Evolutionary conservation across 2,888 invertebrate genomes (phyloP), one percentile per base, ranked within the genome.

Genomic region (Orthosia incerta): DNA sequence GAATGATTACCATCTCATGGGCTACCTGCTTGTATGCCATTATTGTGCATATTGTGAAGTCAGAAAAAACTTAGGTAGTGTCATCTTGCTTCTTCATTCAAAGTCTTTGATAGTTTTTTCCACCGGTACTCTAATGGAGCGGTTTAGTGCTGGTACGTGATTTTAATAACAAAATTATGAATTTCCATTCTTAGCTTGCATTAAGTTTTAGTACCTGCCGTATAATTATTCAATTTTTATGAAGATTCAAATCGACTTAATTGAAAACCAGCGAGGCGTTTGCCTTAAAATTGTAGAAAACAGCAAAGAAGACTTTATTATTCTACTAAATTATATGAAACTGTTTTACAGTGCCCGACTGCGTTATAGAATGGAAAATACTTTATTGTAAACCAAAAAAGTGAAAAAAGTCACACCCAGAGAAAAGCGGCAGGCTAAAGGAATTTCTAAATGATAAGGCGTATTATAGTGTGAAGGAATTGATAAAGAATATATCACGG

Each of bases 71-170:
- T 18, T 45, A 59, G 3, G n/a, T 12, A 4, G 46, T 4, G 7
- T 60, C 45, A 45, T 59, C 9, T 63, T 2, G 12, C 23, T 72
- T 79, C 64, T 23, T 45, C 9, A n/a, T 56, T 73, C 48, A 15
- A 64, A 23, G 53, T 45, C 51, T n/a, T 45, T 45, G 26, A 20
- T 60, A 64, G 50, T 61, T 59, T 71, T 78, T 70, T 61, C 51
- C 20, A n/a, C 39, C 57, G 20, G 64, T 80, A 20, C 69, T 72
- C 62, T 83, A 83, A 83, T 83, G 70, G 80, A 31, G 50, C 55
- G 70, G 51, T 77, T 83, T 73, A 80, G 57, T 71, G 62, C 56
- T 50, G 23, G 64, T 51, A 66, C 80, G 83, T 83, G 83, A 64
- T 77, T 76, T 80, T 74, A 74, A 68, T 78, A 82, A 64, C 51